Base-by-base conservation (phyloP, 1,140 invertebrate genomes). In the Drosophila suzukii region DNA sequence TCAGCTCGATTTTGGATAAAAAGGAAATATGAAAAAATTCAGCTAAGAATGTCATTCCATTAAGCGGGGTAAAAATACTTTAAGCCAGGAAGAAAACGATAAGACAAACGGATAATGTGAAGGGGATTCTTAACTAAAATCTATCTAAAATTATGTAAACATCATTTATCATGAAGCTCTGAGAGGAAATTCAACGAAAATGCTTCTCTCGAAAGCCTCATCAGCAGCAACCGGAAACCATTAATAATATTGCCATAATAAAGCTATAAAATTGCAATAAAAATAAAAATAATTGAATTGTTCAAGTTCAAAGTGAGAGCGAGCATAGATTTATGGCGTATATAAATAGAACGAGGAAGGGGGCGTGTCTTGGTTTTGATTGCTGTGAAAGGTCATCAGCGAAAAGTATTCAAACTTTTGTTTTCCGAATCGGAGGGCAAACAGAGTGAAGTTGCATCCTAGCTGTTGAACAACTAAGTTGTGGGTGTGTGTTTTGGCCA, bases 31-130 rank as follows among this genome's bases (percentile, higher is more conserved):
- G 54, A 67, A 67, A 86, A 75, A 79, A 73, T 79, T 79, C 75
- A 83, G 67, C 84, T 89, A 88, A 72, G 55, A 50, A 89, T 76
- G 76, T 84, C 83, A 88, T 88, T 88, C 83, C 84, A 74, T 89
- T 77, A 88, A 89, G 83, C 83, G 78, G 68, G 60, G 70, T 63
- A 82, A 71, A 75, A 75, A 59, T 81, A 85, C 68, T 76, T 59
- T 59, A 88, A 77, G 80, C 80, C 65, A 83, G 89, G 63, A 51
- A 63, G 27, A 71, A 44, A 57, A 65, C 50, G 50, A 43, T 60
- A 44, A 60, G 57, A 46, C n/a, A 36, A 53, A 53, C 53, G 17
- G 39, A 70, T 43, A 71, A 36, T 41, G 49, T 86, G 60, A 67
- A 78, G 17, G 53, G 60, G 62, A 10, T 27, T 56, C 46, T 58